Conservation (phyloP, 2,113 vertebrate genomes). For the Clinocottus analis region DNA sequence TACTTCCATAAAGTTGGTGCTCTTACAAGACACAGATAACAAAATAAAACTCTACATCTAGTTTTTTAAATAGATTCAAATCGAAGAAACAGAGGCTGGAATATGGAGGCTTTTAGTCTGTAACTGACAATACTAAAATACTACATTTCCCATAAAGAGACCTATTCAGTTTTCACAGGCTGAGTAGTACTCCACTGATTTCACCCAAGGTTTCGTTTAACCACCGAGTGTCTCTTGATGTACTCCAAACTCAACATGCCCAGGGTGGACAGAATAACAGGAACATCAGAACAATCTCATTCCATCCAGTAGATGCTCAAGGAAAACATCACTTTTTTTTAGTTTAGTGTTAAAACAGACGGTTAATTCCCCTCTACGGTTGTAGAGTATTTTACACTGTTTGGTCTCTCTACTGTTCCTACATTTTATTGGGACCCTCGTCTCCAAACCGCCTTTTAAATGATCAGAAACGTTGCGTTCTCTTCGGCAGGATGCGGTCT, state of each 20-base stretch:
- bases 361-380: neutral
- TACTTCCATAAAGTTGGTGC: too few species aligned
- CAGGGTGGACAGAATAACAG: neutral
- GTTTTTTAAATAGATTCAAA: neutral
- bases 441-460: conserved; percentile 13
- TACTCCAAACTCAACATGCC: neutral
- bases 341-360: neutral
- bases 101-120: neutral
- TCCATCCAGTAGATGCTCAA: neutral
- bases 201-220: neutral
- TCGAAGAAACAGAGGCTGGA: neutral
- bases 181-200: neutral
- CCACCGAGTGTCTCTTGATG: neutral
- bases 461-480: conserved; percentile 1
- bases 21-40: neutral
- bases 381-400: neutral
- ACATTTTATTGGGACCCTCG: neutral
- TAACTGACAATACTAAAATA: neutral
- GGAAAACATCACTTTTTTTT: neutral
- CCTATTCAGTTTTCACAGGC: neutral
- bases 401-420: neutral
- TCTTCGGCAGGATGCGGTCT: conserved; percentile 7
- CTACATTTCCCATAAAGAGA: neutral
- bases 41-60: neutral
- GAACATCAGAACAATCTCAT: neutral